phyloP scores from a whole-genome alignment of 2,888 invertebrate genomes.

The Synanthedon tipuliformis region DNA sequence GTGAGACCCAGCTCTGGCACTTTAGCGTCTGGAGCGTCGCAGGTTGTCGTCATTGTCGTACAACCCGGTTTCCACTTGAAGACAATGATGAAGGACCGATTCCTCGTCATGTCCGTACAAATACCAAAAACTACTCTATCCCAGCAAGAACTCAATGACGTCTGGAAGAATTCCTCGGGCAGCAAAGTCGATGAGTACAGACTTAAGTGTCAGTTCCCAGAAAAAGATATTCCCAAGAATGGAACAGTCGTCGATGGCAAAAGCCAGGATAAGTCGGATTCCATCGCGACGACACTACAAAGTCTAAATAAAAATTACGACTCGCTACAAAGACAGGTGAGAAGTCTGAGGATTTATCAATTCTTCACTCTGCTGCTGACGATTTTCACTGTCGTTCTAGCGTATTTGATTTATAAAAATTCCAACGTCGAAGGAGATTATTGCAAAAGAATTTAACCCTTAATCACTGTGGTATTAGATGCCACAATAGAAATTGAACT shows the following conservation, averaged over 20 bases:
- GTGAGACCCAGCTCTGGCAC: slow-evolving; percentile 90
- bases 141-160: slow-evolving; percentile 73
- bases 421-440: slow-evolving; percentile 30
- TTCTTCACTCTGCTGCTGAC: slow-evolving; percentile 40
- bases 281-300: slow-evolving; percentile 75
- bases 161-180: slow-evolving; percentile 77
- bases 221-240: slow-evolving; percentile 46
- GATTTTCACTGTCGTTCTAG: slow-evolving; percentile 31
- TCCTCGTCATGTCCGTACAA: slow-evolving; percentile 86
- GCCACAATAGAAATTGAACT: slow-evolving; percentile 30
- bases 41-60: slow-evolving; percentile 78
- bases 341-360: slow-evolving; percentile 41
- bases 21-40: slow-evolving; percentile 73
- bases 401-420: slow-evolving; percentile 40
- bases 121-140: slow-evolving; percentile 70
- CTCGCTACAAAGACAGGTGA: slow-evolving; percentile 32
- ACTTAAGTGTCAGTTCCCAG: slow-evolving; percentile 74
- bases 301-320: slow-evolving; percentile 46
- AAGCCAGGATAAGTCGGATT: slow-evolving; percentile 77
- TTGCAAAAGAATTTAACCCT: slow-evolving; percentile 51
- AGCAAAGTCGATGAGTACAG: slow-evolving; percentile 79
- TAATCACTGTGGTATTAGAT: slow-evolving; percentile 34
- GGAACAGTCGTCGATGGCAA: slow-evolving; percentile 30
- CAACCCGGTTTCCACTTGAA: slow-evolving; percentile 78
- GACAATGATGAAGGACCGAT: slow-evolving; percentile 82